phyloP scores from a whole-genome alignment of 2,113 vertebrate genomes.

The Hymenochirus boettgeri region DNA sequence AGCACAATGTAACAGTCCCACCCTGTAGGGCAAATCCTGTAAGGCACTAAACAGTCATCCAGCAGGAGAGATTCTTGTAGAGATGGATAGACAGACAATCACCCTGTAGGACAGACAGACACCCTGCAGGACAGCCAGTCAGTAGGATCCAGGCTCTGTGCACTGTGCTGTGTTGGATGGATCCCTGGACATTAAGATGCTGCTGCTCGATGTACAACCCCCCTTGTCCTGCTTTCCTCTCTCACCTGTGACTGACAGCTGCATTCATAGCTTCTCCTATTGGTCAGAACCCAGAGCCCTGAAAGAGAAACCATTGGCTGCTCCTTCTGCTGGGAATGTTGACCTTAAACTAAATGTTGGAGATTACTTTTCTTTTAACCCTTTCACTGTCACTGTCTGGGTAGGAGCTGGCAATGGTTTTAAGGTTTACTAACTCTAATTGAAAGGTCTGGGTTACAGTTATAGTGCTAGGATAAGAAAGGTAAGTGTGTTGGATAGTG shows the following conservation, averaged over 20 bases:
- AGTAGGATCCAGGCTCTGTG: background rate
- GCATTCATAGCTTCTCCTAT: slow-evolving; percentile 42
- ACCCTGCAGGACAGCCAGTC: background rate
- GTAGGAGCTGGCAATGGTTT: too few relatives aligned
- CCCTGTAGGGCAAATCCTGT: too few relatives aligned
- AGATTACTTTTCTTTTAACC: slow-evolving; percentile 58
- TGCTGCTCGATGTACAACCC: slow-evolving; percentile 6
- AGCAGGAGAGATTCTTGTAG: too few relatives aligned
- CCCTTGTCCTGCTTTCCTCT: slow-evolving; percentile 60
- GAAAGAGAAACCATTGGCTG: slow-evolving; percentile 62
- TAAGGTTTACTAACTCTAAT: too few relatives aligned
- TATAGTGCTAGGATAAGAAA: too few relatives aligned
- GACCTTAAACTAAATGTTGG: slow-evolving; percentile 35
- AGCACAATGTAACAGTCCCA: too few relatives aligned
- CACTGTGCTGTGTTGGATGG: slow-evolving; percentile 7
- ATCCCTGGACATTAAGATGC: slow-evolving; percentile 45
- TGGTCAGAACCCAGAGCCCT: slow-evolving; percentile 36
- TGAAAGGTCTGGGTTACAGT: too few relatives aligned
- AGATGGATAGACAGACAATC: too few relatives aligned
- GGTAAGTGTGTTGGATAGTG: too few relatives aligned
- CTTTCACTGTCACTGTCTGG: slow-evolving; percentile 49
- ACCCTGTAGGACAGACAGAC: too few relatives aligned
- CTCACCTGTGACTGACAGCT: slow-evolving; percentile 75
- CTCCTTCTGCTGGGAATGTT: slow-evolving; percentile 49
- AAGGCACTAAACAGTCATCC: too few relatives aligned